Evolutionary conservation across 2,888 invertebrate species (phyloP), one percentile per base, ranked within the genome.

Genomic region (Tridacna crocea): DNA sequence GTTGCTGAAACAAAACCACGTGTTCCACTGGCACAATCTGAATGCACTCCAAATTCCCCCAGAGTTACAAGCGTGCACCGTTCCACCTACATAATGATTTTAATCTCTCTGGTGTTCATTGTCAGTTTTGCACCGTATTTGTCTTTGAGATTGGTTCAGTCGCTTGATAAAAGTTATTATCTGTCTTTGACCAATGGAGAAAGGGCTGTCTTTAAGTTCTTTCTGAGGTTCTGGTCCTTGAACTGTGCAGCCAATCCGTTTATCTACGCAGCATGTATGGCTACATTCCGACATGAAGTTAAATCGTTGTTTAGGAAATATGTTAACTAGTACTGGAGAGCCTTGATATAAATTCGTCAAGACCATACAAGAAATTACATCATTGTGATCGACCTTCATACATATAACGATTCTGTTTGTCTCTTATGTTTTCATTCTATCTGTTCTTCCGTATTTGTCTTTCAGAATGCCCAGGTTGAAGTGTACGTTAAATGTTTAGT

Each of bases 221-320:
- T 88, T 51, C 79, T 90, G 46, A 77, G 90, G 0, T 83, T 87
- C 0, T 90, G 88, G 51, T 90, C 87, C 70, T 36, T 90, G 17
- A 89, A 89, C 79, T 88, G 89, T 70, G 88, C 90, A 0, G 75
- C 88, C 17, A 91, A 91, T 74, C 90, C 91, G 0, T 83, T 91
- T 48, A 89, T 91, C 36, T 91, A 91, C 81, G 87, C 88, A 55
- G 88, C 90, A 80, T 88, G 87, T 72, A 87, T 85, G 24, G 51
- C 68, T 15, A 77, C 84, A 47, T 89, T 90, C 61, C 76, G 88
- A 65, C 70, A 77, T 13, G 85, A 84, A 12, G 76, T 81, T 19
- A 82, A 75, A 26, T 13, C 15, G 13, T 70, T 55, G 22, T 72
- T 82, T 19, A 75, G 68, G 70, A 65, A 51, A 36, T 58, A n/a